These are phyloP conservation scores for Actias luna DNA, from an alignment of 2,888 invertebrate genomes.

Conservation along the genomic window DNA sequence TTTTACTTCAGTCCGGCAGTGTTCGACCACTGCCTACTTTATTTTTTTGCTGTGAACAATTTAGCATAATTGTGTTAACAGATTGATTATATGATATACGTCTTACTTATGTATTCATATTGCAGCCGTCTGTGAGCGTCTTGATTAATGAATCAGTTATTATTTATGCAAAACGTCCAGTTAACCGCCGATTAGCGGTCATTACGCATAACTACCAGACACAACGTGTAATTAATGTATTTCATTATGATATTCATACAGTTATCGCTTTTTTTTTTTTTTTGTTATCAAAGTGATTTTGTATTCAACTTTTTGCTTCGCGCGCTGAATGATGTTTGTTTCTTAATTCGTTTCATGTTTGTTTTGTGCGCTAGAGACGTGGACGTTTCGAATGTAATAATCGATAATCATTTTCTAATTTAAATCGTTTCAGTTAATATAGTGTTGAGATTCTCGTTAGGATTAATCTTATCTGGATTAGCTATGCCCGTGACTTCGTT, in stretches of 20 bases:
- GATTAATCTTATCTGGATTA: too few relatives aligned
- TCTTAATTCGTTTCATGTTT: conserved; percentile 2
- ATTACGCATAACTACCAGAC: conserved; percentile 17
- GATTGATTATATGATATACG: conserved; percentile 5
- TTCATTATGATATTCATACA: conserved; percentile 19
- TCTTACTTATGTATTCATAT: conserved; percentile 12
- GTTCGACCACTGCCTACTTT: too few relatives aligned
- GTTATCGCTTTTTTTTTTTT: conserved; percentile 17
- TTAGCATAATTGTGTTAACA: conserved; percentile 5
- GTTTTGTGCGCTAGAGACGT: neutral
- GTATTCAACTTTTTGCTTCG: neutral
- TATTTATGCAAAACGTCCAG: conserved; percentile 20
- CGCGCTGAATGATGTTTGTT: neutral
- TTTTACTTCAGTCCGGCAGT: too few relatives aligned
- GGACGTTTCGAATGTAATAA: neutral
- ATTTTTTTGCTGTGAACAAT: neutral
- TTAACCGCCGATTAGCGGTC: conserved; percentile 17
- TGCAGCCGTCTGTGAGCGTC: conserved; percentile 13
- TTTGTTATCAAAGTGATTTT: conserved; percentile 20
- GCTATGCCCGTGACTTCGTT: too few relatives aligned
- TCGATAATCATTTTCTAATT: neutral
- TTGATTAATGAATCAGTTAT: conserved; percentile 17
- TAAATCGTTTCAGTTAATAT: neutral
- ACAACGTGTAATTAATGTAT: conserved; percentile 16
- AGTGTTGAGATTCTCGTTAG: too few relatives aligned